phyloP scores from a whole-genome alignment of 2,888 invertebrate species.

The Anoplius nigerrimus region DNA sequence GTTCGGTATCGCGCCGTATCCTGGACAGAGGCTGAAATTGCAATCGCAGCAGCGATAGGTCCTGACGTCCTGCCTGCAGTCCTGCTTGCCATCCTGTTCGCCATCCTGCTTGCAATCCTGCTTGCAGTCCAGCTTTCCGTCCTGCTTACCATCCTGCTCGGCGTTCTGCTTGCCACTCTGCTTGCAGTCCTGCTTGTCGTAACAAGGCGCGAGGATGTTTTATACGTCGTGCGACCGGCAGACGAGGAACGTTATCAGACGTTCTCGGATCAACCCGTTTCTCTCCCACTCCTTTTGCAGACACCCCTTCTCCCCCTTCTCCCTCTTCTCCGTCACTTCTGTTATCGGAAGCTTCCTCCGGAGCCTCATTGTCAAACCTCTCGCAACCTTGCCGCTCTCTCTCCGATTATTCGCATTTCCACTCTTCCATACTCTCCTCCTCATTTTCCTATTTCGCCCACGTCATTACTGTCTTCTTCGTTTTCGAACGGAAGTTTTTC shows the following conservation, averaged over 20 bases:
- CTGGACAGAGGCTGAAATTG: constrained; percentile 36
- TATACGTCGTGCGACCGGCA: constrained; percentile 49
- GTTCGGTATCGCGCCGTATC: constrained; percentile 3
- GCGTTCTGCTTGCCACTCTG: no score
- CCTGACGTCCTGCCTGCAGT: no score
- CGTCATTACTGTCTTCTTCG: neutral
- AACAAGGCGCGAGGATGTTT: constrained; percentile 38
- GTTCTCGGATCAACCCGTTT: constrained; percentile 32
- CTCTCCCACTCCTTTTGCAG: constrained; percentile 15
- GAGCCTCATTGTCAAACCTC: neutral
- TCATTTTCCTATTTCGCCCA: neutral
- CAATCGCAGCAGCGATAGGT: constrained; percentile 47
- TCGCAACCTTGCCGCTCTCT: neutral
- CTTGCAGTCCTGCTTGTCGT: no score
- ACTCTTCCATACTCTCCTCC: neutral
- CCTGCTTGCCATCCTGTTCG: no score
- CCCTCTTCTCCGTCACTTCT: no score
- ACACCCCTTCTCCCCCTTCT: neutral
- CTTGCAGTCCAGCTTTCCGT: no score
- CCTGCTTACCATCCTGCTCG: no score
- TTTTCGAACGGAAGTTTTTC: constrained; percentile 10
- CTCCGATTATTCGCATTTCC: neutral
- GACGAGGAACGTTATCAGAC: constrained; percentile 60
- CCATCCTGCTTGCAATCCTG: no score
- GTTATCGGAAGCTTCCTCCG: no score